Percentiles rank a stretch among this genome's conserved stretches.
Evolutionary conservation across 1,140 invertebrate genomes (phyloP).

Genomic region (Brachionus paranguensis): DNA sequence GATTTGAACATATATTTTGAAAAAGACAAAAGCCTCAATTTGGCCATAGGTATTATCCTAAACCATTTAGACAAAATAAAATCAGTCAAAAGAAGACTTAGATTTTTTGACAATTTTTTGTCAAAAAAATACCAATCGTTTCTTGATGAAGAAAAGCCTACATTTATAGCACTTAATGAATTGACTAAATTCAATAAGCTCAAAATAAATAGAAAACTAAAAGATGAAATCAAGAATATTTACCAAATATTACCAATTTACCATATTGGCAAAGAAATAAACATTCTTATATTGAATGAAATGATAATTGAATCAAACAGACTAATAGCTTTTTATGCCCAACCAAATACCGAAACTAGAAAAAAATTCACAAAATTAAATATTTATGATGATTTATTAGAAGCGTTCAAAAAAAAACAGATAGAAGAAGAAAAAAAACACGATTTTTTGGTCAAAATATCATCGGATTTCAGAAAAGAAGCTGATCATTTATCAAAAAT

Average conservation of each 20-base stretch:
- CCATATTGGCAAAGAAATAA: neutral
- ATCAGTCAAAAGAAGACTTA: neutral
- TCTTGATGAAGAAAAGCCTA: neutral
- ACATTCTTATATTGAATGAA: neutral
- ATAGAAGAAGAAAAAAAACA: neutral
- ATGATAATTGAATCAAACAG: slow-evolving; percentile 7
- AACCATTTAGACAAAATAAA: neutral
- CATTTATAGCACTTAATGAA: neutral
- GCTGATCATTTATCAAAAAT: neutral
- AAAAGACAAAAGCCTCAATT: neutral
- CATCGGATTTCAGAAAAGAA: neutral
- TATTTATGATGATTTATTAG: neutral
- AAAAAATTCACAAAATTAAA: neutral
- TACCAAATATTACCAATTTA: neutral
- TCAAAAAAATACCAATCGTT: neutral
- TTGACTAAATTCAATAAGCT: neutral
- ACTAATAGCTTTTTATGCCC: neutral
- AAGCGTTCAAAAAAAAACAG: neutral
- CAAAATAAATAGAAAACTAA: neutral
- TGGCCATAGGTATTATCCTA: neutral
- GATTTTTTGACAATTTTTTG: slow-evolving; percentile 2
- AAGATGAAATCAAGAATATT: neutral
- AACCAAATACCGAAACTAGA: neutral
- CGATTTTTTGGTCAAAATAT: neutral
- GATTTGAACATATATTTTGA: neutral